Percentiles rank a stretch among this genome's conserved stretches.
These are phyloP conservation scores for Lordiphosa andalusiaca DNA, from an alignment of 2,888 invertebrate species.

Conservation along the genomic window DNA sequence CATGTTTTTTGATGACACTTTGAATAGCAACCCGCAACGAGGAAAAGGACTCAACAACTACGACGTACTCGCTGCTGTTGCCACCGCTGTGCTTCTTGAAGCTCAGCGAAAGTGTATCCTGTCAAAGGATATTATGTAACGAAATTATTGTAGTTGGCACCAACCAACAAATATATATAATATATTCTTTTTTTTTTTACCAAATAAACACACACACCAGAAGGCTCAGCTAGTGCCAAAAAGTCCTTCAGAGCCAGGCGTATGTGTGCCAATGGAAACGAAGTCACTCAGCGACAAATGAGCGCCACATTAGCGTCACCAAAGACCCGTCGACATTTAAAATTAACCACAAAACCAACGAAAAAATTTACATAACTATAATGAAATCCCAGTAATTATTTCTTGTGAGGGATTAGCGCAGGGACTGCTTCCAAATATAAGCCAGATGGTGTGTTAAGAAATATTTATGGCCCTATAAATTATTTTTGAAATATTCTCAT, in stretches of 20 bases:
- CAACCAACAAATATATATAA: constrained; percentile 55
- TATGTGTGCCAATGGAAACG: too few species aligned
- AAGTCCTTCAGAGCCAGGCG: too few species aligned
- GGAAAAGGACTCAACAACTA: background rate
- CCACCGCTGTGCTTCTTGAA: constrained; percentile 43
- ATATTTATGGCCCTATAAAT: background rate
- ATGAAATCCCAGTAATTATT: constrained; percentile 35
- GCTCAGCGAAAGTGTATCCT: constrained; percentile 65
- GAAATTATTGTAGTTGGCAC: constrained; percentile 58
- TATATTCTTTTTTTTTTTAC: constrained; percentile 15
- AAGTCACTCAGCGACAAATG: constrained; percentile 46
- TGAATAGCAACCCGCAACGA: constrained; percentile 23
- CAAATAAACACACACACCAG: constrained; percentile 26
- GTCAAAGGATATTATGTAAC: constrained; percentile 62
- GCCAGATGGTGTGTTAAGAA: constrained; percentile 20
- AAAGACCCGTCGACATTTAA: too few species aligned
- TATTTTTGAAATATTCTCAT: too few species aligned
- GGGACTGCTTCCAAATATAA: constrained; percentile 17
- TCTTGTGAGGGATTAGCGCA: constrained; percentile 43
- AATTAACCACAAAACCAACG: constrained; percentile 36
- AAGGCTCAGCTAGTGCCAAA: too few species aligned
- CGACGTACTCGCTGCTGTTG: constrained; percentile 16
- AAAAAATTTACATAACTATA: constrained; percentile 7
- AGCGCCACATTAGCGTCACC: constrained; percentile 51
- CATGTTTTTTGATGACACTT: constrained; percentile 57